Conservation (phyloP, 2,888 invertebrate genomes). For the Ferrisia virgata region DNA sequence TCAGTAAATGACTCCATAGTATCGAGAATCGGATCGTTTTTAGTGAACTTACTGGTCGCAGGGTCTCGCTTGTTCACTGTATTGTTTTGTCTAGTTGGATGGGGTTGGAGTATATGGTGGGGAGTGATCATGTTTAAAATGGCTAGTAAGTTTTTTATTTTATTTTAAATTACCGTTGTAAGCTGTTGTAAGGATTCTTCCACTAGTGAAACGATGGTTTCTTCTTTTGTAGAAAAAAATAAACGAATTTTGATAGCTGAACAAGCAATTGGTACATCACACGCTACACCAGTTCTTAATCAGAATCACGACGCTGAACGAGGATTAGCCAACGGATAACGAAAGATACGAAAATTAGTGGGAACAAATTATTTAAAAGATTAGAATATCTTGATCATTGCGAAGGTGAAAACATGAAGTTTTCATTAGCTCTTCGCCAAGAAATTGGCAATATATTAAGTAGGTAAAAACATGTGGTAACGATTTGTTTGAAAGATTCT, state of each 20-base stretch:
- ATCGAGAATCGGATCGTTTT: constrained; percentile 73
- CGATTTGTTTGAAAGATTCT: neutral
- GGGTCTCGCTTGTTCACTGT: constrained; percentile 88
- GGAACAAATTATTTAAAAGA: neutral
- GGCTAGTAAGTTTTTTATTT: constrained; percentile 65
- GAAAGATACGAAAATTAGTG: constrained; percentile 48
- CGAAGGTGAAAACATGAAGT: constrained; percentile 20
- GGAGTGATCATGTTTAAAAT: constrained; percentile 87
- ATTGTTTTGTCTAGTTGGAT: constrained; percentile 89
- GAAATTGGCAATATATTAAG: neutral
- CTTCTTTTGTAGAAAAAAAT: constrained; percentile 60
- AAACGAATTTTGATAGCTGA: constrained; percentile 62
- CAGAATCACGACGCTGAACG: constrained; percentile 55
- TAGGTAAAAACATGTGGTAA: neutral
- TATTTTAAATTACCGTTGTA: too few species aligned
- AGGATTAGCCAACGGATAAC: constrained; percentile 51
- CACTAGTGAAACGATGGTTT: neutral
- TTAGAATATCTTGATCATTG: neutral
- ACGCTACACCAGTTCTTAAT: constrained; percentile 56
- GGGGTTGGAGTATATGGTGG: constrained; percentile 99
- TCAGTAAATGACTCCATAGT: constrained; percentile 74
- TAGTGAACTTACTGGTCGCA: constrained; percentile 83
- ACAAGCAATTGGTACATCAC: constrained; percentile 56
- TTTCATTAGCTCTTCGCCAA: constrained; percentile 26
- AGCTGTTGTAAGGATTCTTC: neutral